These are phyloP conservation scores for Cephus cinctus DNA, from an alignment of 1,140 invertebrate species.

Conservation along the genomic window DNA sequence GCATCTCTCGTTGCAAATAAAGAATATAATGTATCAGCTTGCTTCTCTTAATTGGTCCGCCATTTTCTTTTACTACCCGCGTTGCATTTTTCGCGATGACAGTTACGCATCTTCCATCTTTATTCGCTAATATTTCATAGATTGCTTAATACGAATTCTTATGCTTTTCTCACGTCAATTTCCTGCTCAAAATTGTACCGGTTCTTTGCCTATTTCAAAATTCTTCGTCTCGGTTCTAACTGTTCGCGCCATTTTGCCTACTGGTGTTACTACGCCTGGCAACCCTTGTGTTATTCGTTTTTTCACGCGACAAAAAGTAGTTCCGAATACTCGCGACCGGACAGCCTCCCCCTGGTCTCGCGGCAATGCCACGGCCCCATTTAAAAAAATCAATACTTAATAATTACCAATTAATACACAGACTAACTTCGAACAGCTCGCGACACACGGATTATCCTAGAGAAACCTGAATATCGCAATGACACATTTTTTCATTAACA, in stretches of 20 bases:
- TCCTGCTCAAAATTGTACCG: slow-evolving; percentile 22
- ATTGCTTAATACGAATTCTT: no score
- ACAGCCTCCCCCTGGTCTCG: slow-evolving; percentile 24
- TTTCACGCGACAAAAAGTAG: slow-evolving; percentile 27
- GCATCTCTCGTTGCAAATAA: slow-evolving; percentile 5
- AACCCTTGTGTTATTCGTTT: background rate
- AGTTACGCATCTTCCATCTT: slow-evolving; percentile 3
- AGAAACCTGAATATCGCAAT: no score
- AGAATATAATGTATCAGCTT: slow-evolving; percentile 35
- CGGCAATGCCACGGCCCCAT: slow-evolving; percentile 38
- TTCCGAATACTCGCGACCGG: slow-evolving; percentile 32
- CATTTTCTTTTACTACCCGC: slow-evolving; percentile 29
- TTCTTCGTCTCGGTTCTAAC: background rate
- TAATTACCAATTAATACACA: slow-evolving; percentile 54
- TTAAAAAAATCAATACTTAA: slow-evolving; percentile 57
- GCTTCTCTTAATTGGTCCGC: slow-evolving; percentile 44
- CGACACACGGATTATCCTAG: no score
- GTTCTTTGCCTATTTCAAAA: background rate
- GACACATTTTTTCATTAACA: no score
- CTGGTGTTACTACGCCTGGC: slow-evolving; percentile 1
- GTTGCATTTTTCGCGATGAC: background rate
- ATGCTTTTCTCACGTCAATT: slow-evolving; percentile 14
- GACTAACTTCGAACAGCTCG: no score
- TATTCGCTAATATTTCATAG: slow-evolving; percentile 14
- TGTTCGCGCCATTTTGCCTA: slow-evolving; percentile 18